Evolutionary conservation across 2,888 invertebrate genomes (phyloP).

Genomic region (Xylocampa areola): DNA sequence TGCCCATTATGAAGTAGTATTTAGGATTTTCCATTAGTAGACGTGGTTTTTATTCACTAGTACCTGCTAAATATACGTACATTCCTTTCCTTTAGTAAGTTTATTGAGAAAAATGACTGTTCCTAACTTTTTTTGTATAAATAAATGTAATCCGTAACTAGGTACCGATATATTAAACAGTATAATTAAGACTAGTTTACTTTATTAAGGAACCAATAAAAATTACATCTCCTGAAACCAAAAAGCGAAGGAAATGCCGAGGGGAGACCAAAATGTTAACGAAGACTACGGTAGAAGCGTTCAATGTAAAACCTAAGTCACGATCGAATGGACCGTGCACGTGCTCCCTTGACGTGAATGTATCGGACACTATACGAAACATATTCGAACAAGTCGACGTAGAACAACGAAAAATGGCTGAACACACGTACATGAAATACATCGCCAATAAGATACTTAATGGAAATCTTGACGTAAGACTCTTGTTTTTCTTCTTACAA

Average conservation of each 20-base stretch:
- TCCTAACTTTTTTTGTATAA: too few relatives aligned
- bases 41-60: too few relatives aligned
- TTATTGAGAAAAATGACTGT: too few relatives aligned
- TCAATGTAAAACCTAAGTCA: slow-evolving; percentile 76
- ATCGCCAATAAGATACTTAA: slow-evolving; percentile 81
- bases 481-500: neutral
- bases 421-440: slow-evolving; percentile 79
- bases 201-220: slow-evolving; percentile 72
- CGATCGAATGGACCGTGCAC: slow-evolving; percentile 79
- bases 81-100: too few relatives aligned
- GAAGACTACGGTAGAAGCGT: slow-evolving; percentile 80
- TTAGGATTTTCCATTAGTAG: too few relatives aligned
- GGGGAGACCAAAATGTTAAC: slow-evolving; percentile 71
- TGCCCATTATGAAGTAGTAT: too few relatives aligned
- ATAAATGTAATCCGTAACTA: too few relatives aligned
- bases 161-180: neutral
- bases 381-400: slow-evolving; percentile 85
- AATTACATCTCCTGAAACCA: slow-evolving; percentile 65
- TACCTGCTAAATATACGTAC: too few relatives aligned
- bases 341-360: slow-evolving; percentile 78
- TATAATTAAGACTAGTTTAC: neutral
- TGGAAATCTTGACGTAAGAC: slow-evolving; percentile 75
- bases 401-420: slow-evolving; percentile 80
- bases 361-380: slow-evolving; percentile 83
- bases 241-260: slow-evolving; percentile 64